Evolutionary conservation across 92 coral and sea anemone species (phyloP), one percentile per base, ranked within the genome.

Genomic region (Galaxea fascicularis): DNA sequence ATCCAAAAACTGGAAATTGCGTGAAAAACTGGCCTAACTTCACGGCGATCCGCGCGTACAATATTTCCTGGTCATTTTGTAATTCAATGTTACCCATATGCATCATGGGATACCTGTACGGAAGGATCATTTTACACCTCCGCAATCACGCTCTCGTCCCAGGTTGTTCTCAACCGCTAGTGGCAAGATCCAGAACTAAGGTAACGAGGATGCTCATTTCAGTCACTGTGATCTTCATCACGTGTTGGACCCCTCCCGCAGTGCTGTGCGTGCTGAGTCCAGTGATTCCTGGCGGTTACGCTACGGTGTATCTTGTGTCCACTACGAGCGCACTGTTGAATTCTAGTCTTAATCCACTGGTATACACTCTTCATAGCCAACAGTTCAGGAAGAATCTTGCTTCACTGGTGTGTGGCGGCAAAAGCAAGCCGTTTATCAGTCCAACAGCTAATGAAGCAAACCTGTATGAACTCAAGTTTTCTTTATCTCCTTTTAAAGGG

Each of bases 361-460:
- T 80, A n/a, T 80, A 80, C 76, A 46, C 76, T 3, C 85, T 80
- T 20, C 75, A 80, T 26, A 80, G 85, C 35, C 85, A 67, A 68
- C 76, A 67, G 76, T 80, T 80, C 67, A 80, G 85, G 41, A 80
- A 49, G 49, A 80, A 67, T 17, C 85, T 80, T 0, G 67, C 66
- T 35, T 80, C 67, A 10, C 24, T 80, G 35, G 3, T 66, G 65
- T 13, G 63, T 29, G 5, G 54, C 20, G 28, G 25, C 35, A 80
- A 53, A 45, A 64, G 46, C 16, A 24, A 21, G 26, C 41, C 44
- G 17, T 15, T 51, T 10, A n/a, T 44, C 29, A 11, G 8, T 24
- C 17, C 21, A 22, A 39, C 20, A 11, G 46, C 31, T 4, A 26
- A 27, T 14, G 9, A 28, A 65, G 20, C 41, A 65, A 65, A 13